These are phyloP conservation scores for Orthosia incerta DNA, from an alignment of 2,888 invertebrate genomes.

Conservation along the genomic window DNA sequence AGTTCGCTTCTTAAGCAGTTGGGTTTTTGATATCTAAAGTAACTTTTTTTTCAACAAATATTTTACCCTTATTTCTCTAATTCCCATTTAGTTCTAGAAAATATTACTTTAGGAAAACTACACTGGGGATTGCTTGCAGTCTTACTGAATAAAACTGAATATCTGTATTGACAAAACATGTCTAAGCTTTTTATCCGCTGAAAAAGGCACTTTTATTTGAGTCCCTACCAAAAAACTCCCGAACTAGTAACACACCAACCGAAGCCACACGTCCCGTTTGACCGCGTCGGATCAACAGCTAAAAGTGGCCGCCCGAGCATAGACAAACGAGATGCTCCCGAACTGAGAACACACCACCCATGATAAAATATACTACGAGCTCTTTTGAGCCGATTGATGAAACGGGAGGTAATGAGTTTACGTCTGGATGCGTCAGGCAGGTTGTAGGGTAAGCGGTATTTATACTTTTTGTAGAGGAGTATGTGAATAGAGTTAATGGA, in stretches of 20 bases:
- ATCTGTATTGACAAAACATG: too few species aligned
- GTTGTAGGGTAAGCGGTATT: neutral
- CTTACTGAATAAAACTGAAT: too few species aligned
- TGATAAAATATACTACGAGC: slow-evolving; percentile 39
- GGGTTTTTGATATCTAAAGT: too few species aligned
- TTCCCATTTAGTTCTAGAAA: too few species aligned
- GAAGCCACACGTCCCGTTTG: slow-evolving; percentile 1
- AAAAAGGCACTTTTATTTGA: too few species aligned
- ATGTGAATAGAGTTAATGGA: neutral
- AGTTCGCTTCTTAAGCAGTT: too few species aligned
- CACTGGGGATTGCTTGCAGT: too few species aligned
- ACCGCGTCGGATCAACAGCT: slow-evolving; percentile 28
- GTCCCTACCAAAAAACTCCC: neutral
- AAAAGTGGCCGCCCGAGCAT: slow-evolving; percentile 18
- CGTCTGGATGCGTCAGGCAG: slow-evolving; percentile 22
- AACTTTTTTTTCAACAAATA: too few species aligned
- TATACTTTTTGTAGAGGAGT: neutral
- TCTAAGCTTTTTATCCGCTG: too few species aligned
- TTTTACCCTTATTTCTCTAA: too few species aligned
- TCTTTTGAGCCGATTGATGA: slow-evolving; percentile 40
- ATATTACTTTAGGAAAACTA: too few species aligned
- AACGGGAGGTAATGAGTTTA: slow-evolving; percentile 49
- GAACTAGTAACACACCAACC: slow-evolving; percentile 21
- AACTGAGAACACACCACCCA: slow-evolving; percentile 33
- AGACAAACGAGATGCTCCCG: slow-evolving; percentile 28